Evolutionary conservation across 1,140 invertebrate species (phyloP).

Genomic region (honey bee (Apis mellifera)): Amel_HAv3.1 CM009944.2:9133001-9133500

Average conservation of each 20-base stretch:
- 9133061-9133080: slow-evolving; percentile 1
- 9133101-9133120: slow-evolving; percentile 36
- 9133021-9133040: slow-evolving; percentile 7
- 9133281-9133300: background rate
- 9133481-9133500: slow-evolving; percentile 7
- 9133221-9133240: too few species aligned
- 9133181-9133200: too few species aligned
- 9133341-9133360: background rate
- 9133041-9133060: slow-evolving; percentile 42
- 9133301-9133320: background rate
- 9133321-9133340: too few species aligned
- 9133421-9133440: slow-evolving; percentile 23
- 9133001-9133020: slow-evolving; percentile 39
- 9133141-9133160: background rate
- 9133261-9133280: background rate
- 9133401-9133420: slow-evolving; percentile 1
- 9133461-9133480: slow-evolving; percentile 36
- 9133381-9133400: slow-evolving; percentile 11
- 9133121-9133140: background rate
- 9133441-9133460: background rate
- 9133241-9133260: background rate
- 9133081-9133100: slow-evolving; percentile 14
- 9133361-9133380: background rate
- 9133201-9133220: too few species aligned
- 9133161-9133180: background rate